phyloP scores from a whole-genome alignment of 2,113 vertebrate species.

The Limnothrissa miodon region DNA sequence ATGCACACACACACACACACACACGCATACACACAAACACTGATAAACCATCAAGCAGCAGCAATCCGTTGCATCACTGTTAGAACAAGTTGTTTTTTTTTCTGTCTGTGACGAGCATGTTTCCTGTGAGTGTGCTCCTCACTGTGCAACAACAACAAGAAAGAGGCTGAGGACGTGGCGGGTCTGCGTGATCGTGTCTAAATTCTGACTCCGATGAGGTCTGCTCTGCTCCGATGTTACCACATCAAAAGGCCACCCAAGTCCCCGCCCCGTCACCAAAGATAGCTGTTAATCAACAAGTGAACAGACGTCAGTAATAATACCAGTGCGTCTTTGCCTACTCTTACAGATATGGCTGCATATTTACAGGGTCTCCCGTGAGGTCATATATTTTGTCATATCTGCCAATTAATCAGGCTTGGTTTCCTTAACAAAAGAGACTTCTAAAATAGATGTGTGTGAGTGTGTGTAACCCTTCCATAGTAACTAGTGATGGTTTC shows the following conservation, averaged over 20 bases:
- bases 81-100: no score
- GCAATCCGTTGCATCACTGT: background rate
- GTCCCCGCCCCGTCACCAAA: background rate
- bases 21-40: no score
- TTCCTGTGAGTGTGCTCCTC: background rate
- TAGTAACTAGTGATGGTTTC: background rate
- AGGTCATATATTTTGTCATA: background rate
- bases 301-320: background rate
- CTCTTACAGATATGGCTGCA: background rate
- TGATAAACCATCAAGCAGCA: no score
- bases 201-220: background rate
- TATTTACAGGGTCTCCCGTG: background rate
- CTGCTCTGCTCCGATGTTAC: background rate
- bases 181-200: background rate
- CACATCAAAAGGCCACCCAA: background rate
- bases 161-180: background rate
- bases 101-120: background rate
- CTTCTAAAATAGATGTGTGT: background rate
- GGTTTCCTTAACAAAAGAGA: background rate
- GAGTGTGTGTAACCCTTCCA: background rate
- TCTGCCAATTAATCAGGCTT: background rate
- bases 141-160: background rate
- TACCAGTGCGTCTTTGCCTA: no score
- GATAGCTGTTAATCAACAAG: background rate
- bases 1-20: no score